These are phyloP conservation scores for Diabrotica virgifera DNA, from an alignment of 1,140 invertebrate species.

Conservation along the genomic window DNA sequence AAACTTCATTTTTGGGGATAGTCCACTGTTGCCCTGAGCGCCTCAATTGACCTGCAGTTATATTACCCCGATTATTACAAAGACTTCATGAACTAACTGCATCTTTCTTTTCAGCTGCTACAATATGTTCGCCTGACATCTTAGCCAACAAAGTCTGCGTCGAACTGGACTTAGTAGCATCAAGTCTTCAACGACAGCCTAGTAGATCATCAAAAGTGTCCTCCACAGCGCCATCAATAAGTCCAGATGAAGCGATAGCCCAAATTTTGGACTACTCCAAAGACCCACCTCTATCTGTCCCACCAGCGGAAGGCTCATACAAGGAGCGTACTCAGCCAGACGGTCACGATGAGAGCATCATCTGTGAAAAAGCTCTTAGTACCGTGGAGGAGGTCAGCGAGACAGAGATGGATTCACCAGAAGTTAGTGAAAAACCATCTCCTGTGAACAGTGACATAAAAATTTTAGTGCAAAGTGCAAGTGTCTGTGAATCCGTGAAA, in stretches of 20 bases:
- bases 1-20: no score
- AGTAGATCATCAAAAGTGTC: not conserved
- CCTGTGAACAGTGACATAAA: not conserved
- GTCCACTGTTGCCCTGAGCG: no score
- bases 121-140: slow-evolving; percentile 40
- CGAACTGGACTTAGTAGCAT: slow-evolving; percentile 42
- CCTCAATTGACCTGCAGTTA: no score
- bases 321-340: slow-evolving; percentile 37
- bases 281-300: slow-evolving; percentile 4
- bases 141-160: slow-evolving; percentile 39
- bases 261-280: slow-evolving; percentile 25
- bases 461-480: not conserved
- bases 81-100: no score
- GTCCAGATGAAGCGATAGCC: slow-evolving; percentile 28
- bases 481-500: not conserved
- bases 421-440: not conserved
- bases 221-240: slow-evolving; percentile 1
- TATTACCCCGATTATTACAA: no score
- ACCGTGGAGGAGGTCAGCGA: slow-evolving; percentile 20
- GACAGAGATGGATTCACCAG: slow-evolving; percentile 2
- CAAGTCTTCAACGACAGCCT: slow-evolving; percentile 21
- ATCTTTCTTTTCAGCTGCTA: slow-evolving; percentile 9
- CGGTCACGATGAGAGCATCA: slow-evolving; percentile 33
- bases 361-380: slow-evolving; percentile 3
- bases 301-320: not conserved